These are phyloP conservation scores for Solea senegalensis DNA, from an alignment of 2,113 vertebrate species.

Conservation along the genomic window DNA sequence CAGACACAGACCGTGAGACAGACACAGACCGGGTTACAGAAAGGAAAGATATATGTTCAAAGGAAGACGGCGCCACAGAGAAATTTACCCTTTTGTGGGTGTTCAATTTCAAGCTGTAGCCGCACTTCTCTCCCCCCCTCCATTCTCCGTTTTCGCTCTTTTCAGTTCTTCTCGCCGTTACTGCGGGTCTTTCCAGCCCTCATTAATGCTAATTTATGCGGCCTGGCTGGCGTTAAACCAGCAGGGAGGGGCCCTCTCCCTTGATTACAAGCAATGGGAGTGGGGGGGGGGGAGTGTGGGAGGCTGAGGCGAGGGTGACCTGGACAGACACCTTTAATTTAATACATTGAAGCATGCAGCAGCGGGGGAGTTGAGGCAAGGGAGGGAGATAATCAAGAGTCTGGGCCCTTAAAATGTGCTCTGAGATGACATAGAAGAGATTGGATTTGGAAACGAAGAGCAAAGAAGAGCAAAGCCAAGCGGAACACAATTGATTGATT, in stretches of 20 bases:
- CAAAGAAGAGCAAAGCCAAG: slow-evolving; percentile 87
- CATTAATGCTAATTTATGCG: slow-evolving; percentile 84
- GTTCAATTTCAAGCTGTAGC: slow-evolving; percentile 55
- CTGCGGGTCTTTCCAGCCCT: slow-evolving; percentile 64
- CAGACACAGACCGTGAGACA: slow-evolving; percentile 43
- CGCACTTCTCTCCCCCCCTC: slow-evolving; percentile 33
- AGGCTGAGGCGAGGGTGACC: slow-evolving; percentile 85
- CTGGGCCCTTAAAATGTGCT: slow-evolving; percentile 85
- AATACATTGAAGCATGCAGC: slow-evolving; percentile 87
- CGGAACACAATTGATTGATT: slow-evolving; percentile 90
- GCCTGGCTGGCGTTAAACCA: slow-evolving; percentile 70
- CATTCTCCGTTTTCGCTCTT: slow-evolving; percentile 48
- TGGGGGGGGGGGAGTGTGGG: slow-evolving; percentile 57
- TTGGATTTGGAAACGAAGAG: slow-evolving; percentile 91
- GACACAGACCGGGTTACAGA: slow-evolving; percentile 37
- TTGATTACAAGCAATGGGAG: slow-evolving; percentile 80
- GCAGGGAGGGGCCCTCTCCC: slow-evolving; percentile 75
- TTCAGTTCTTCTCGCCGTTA: slow-evolving; percentile 58
- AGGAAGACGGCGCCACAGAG: slow-evolving; percentile 41
- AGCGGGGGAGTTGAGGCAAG: slow-evolving; percentile 83
- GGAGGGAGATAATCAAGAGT: slow-evolving; percentile 91
- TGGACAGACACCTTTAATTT: slow-evolving; percentile 95
- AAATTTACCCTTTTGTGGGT: slow-evolving; percentile 77
- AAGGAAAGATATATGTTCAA: slow-evolving; percentile 42
- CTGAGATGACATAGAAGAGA: slow-evolving; percentile 92